A percentile compares a stretch with the other conserved stretches of the same genome.
Conservation (phyloP, 64 coral and sea anemone species). For the Astreopora myriophthalma region DNA sequence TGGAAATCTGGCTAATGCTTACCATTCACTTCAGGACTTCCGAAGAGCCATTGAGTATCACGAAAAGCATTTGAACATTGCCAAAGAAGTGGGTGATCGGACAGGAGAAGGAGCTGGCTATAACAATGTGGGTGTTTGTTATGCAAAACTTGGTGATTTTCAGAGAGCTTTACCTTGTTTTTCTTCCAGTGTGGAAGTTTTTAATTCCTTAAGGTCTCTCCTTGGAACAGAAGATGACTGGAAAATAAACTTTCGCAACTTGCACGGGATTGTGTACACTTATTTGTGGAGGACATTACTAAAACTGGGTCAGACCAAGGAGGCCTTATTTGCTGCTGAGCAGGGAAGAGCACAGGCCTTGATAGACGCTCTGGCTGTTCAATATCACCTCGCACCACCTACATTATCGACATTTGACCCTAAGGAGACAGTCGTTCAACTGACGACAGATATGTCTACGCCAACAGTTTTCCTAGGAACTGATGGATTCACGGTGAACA, state of each 20-base stretch:
- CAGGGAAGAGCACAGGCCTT: constrained; percentile 44
- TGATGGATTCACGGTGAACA: background rate
- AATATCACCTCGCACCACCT: background rate
- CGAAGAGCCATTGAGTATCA: no score
- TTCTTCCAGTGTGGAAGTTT: background rate
- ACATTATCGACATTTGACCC: background rate
- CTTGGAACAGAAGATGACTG: background rate
- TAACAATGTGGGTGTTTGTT: no score
- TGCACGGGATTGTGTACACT: background rate
- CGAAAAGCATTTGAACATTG: no score
- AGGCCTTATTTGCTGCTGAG: constrained; percentile 36
- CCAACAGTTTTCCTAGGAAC: background rate
- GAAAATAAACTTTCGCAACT: constrained; percentile 7
- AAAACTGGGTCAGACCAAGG: background rate
- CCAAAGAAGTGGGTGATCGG: no score
- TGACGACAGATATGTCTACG: background rate
- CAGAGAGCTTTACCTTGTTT: no score
- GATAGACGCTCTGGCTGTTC: background rate
- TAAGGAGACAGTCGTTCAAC: background rate
- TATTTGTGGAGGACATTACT: background rate
- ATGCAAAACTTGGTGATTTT: no score
- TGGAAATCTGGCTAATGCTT: no score
- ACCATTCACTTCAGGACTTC: no score
- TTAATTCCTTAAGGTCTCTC: background rate
- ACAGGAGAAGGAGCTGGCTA: no score